Conservation (phyloP, 2,888 invertebrate species). For the Agrotis puta region DNA sequence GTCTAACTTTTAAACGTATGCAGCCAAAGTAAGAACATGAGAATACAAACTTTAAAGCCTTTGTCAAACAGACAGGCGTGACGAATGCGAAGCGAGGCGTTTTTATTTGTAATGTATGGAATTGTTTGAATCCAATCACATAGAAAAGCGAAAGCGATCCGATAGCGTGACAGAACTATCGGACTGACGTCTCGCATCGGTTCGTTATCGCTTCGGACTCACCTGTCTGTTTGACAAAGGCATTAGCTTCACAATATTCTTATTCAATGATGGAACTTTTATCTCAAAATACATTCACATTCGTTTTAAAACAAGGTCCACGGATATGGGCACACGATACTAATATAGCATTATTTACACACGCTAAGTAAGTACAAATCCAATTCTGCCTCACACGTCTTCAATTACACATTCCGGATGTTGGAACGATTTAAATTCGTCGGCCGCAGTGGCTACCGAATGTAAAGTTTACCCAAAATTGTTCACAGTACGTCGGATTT, state of each 20-base stretch:
- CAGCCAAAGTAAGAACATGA: background rate
- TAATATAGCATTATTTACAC: conserved; percentile 61
- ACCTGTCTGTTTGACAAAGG: too few species aligned
- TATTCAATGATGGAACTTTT: background rate
- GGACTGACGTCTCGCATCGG: too few species aligned
- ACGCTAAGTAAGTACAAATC: conserved; percentile 57
- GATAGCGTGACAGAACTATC: too few species aligned
- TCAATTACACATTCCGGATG: conserved; percentile 75
- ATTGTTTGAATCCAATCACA: too few species aligned
- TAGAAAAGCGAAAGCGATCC: too few species aligned
- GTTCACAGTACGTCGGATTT: conserved; percentile 17
- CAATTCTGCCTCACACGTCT: conserved; percentile 68
- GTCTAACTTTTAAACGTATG: too few species aligned
- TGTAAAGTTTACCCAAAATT: conserved; percentile 52
- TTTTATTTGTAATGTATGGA: too few species aligned
- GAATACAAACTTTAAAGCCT: background rate
- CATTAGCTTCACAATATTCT: too few species aligned
- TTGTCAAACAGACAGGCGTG: too few species aligned
- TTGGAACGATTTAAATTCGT: conserved; percentile 73
- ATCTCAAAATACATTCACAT: background rate
- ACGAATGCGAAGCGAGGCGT: too few species aligned
- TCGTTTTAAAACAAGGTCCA: conserved; percentile 16
- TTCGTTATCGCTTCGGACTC: too few species aligned
- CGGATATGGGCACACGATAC: conserved; percentile 21
- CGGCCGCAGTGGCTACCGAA: conserved; percentile 52